Conservation (phyloP, 2,113 vertebrate genomes). For the Otocyon megalotis region DNA sequence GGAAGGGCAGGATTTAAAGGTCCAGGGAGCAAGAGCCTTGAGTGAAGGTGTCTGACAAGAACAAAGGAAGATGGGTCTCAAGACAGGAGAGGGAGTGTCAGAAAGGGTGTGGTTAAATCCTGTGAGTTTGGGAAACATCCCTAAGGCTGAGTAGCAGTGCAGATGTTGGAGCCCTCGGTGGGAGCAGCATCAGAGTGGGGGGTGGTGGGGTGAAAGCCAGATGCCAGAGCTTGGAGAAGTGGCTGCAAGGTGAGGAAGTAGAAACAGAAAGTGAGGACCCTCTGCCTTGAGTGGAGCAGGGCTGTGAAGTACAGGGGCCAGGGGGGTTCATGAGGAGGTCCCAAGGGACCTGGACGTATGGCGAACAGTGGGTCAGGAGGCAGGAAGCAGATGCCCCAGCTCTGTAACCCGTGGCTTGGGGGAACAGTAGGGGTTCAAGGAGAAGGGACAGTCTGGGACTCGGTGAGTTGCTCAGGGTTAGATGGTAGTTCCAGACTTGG, state of each 20-base stretch:
- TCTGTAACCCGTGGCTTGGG: neutral
- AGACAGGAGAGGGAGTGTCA: neutral
- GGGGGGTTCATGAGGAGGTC: fast-evolving
- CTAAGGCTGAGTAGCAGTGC: neutral
- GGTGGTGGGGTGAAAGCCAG: neutral
- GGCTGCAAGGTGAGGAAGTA: neutral
- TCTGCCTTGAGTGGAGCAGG: neutral
- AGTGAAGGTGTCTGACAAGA: neutral
- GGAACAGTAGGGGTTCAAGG: neutral
- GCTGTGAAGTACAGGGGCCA: neutral
- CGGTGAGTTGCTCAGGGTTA: neutral
- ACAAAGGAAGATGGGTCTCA: neutral
- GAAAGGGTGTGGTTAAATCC: neutral
- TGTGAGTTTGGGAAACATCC: neutral
- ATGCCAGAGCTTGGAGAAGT: neutral
- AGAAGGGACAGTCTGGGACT: neutral
- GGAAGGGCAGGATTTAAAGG: neutral
- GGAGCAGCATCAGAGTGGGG: too few species aligned
- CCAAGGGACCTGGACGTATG: neutral
- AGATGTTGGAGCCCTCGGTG: neutral
- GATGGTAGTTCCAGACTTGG: neutral
- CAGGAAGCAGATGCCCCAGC: neutral
- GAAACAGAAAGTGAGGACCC: neutral
- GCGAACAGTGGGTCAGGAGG: neutral
- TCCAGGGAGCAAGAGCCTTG: neutral